These are phyloP conservation scores for Ophion slaviceki DNA, from an alignment of 2,888 invertebrate species.

Conservation along the genomic window DNA sequence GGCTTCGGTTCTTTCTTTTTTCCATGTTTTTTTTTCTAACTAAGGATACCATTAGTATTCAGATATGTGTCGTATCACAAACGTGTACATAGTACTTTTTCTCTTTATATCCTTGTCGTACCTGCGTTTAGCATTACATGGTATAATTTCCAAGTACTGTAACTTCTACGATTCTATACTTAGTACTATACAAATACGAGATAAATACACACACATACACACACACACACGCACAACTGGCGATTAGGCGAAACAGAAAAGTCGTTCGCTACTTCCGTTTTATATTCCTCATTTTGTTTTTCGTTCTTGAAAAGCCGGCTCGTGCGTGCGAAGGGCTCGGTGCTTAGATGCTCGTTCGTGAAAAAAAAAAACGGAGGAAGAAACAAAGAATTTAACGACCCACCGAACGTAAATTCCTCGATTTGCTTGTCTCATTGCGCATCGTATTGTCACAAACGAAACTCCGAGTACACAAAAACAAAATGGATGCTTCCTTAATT, in stretches of 20 bases:
- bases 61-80: conserved; percentile 69
- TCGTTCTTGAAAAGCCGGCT: background rate
- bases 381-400: conserved; percentile 6
- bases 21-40: conserved; percentile 51
- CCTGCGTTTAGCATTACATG: conserved; percentile 56
- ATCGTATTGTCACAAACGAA: conserved; percentile 10
- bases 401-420: conserved; percentile 51
- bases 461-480: background rate
- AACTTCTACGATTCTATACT: conserved; percentile 44
- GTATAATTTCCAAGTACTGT: conserved; percentile 53
- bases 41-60: conserved; percentile 73
- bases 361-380: conserved; percentile 6
- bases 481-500: conserved; percentile 47
- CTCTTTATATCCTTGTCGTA: conserved; percentile 48
- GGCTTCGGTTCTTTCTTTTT: conserved; percentile 29
- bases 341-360: conserved; percentile 12
- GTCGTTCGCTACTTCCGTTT: conserved; percentile 23
- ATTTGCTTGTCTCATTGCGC: conserved; percentile 48
- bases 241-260: conserved; percentile 10
- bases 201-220: conserved; percentile 10
- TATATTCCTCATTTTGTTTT: background rate
- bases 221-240: background rate
- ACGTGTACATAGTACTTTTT: conserved; percentile 74
- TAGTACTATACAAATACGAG: conserved; percentile 12
- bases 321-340: background rate